Conservation (phyloP, 1,140 invertebrate genomes). For the Branchinecta lindahli region DNA sequence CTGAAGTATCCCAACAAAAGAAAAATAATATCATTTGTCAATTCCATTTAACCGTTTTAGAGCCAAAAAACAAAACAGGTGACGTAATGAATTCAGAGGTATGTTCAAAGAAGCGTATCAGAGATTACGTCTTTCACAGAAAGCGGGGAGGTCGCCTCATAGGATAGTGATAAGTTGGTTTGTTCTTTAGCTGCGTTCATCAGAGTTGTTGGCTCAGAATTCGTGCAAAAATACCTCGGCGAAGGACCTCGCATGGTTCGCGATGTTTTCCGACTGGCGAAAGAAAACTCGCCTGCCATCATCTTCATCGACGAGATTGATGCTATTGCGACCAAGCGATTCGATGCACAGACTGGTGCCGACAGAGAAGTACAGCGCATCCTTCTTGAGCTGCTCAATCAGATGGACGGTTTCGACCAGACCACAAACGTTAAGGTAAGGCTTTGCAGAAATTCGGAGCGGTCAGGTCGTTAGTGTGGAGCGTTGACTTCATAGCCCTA, state of each 20-base stretch:
- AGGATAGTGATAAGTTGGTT: not conserved
- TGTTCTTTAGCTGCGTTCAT: constrained; percentile 67
- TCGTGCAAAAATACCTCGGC: constrained; percentile 98
- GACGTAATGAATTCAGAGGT: no score
- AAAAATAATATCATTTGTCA: no score
- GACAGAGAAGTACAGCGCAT: constrained; percentile 99
- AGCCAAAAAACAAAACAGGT: no score
- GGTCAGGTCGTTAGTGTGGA: no score
- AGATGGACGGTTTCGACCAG: constrained; percentile 99
- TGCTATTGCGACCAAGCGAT: constrained; percentile 95
- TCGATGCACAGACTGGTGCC: constrained; percentile 97
- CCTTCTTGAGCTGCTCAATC: constrained; percentile 89
- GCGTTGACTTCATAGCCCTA: no score
- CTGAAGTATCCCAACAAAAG: no score
- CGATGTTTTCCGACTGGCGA: constrained; percentile 95
- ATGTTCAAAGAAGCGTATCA: no score
- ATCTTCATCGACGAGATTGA: constrained; percentile 99
- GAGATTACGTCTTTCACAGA: no score
- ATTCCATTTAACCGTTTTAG: no score
- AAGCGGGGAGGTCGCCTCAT: not conserved
- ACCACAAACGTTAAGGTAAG: constrained; percentile 94
- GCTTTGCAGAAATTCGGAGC: constrained; percentile 11
- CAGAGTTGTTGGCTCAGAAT: constrained; percentile 95
- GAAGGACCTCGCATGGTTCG: constrained; percentile 98
- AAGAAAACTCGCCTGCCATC: constrained; percentile 98